These are phyloP conservation scores for Aurelia sp. DNA, from an alignment of 30 jellyfish, hydroid and myxozoan species.

Conservation along the genomic window DNA sequence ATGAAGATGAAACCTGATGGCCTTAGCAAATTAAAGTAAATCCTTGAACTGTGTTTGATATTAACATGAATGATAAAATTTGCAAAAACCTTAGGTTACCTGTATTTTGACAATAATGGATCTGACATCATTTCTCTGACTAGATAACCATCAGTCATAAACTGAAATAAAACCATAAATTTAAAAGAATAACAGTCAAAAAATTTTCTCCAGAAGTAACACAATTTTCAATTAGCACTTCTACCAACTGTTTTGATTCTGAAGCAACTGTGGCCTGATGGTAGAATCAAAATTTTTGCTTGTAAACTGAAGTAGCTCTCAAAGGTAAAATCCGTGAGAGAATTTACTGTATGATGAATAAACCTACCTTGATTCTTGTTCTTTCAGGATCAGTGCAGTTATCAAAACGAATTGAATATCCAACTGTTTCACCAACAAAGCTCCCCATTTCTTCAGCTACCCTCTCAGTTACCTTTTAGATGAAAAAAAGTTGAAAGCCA, in stretches of 20 bases:
- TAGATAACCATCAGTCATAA: slow-evolving; percentile 96
- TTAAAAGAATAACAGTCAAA: too few relatives aligned
- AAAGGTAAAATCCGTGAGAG: neutral
- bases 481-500: too few relatives aligned
- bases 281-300: too few relatives aligned
- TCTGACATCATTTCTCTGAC: slow-evolving; percentile 99
- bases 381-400: slow-evolving; percentile 83
- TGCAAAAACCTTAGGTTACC: slow-evolving; percentile 49
- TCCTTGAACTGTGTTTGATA: too few relatives aligned
- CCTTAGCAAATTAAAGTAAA: too few relatives aligned
- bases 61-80: too few relatives aligned
- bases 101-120: slow-evolving; percentile 90
- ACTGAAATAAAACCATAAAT: slow-evolving; percentile 9
- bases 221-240: too few relatives aligned
- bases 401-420: slow-evolving; percentile 93
- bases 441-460: slow-evolving; percentile 98
- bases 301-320: too few relatives aligned
- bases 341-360: neutral
- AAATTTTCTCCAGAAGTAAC: too few relatives aligned
- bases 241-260: too few relatives aligned
- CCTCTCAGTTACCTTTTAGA: slow-evolving; percentile 80
- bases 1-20: too few relatives aligned
- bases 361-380: slow-evolving; percentile 78
- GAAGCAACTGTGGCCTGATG: too few relatives aligned
- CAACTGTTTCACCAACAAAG: slow-evolving; percentile 89